Conservation (phyloP, 1,140 invertebrate genomes). For the Drosophila kurseongensis region DNA sequence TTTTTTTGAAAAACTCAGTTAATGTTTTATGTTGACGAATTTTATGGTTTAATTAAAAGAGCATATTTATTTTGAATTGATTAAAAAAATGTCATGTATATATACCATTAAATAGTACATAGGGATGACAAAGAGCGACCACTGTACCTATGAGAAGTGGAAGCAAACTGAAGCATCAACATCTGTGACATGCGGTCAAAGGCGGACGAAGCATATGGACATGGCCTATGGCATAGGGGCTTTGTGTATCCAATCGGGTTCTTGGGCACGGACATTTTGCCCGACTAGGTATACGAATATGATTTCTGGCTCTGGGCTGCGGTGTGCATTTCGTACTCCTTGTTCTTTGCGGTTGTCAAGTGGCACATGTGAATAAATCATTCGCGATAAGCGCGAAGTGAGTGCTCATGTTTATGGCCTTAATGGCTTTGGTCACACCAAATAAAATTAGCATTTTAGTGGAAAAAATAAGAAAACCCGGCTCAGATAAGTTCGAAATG, state of each 20-base stretch:
- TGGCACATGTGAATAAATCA: conserved; percentile 72
- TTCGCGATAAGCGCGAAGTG: conserved; percentile 66
- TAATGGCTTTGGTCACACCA: conserved; percentile 54
- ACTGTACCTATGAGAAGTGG: conserved; percentile 6
- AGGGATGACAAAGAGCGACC: background rate
- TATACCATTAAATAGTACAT: too few relatives aligned
- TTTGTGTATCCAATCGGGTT: background rate
- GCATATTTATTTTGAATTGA: too few relatives aligned
- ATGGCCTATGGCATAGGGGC: conserved; percentile 2
- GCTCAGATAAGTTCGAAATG: conserved; percentile 11
- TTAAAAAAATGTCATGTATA: too few relatives aligned
- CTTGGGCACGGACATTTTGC: conserved; percentile 71
- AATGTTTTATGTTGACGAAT: too few relatives aligned
- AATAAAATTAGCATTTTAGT: conserved; percentile 47
- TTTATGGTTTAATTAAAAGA: too few relatives aligned
- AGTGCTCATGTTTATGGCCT: conserved; percentile 54
- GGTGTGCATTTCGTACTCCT: conserved; percentile 26
- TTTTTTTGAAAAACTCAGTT: too few relatives aligned
- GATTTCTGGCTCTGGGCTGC: conserved; percentile 23
- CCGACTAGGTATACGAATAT: conserved; percentile 42
- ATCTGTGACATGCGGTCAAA: conserved; percentile 34
- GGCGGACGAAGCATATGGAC: conserved; percentile 29
- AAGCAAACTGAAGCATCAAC: conserved; percentile 3
- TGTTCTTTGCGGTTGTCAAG: conserved; percentile 34
- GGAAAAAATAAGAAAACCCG: conserved; percentile 12